Conservation (phyloP, 2,113 vertebrate genomes). For the Tragelaphus buxtoni region DNA sequence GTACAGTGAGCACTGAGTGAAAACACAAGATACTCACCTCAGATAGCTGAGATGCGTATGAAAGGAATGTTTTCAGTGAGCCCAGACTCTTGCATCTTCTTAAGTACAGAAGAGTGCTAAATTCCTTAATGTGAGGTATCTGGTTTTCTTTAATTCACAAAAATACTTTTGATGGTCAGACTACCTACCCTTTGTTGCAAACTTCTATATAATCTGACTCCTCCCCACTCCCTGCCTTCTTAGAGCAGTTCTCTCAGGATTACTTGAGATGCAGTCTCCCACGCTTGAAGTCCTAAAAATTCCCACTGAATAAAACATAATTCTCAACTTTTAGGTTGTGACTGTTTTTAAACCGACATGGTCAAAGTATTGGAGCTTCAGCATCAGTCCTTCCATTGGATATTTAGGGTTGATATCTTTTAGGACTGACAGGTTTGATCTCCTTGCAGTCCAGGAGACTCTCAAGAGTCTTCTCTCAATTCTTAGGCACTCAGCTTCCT, state of each 20-base stretch:
- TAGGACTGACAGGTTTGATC: background rate
- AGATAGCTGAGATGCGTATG: background rate
- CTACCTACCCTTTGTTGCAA: background rate
- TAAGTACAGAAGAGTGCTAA: background rate
- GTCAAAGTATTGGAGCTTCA: background rate
- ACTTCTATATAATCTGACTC: background rate
- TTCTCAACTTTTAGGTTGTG: background rate
- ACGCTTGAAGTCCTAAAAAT: background rate
- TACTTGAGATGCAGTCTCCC: background rate
- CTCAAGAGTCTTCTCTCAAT: background rate
- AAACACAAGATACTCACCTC: background rate
- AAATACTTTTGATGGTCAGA: background rate
- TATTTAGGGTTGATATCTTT: background rate
- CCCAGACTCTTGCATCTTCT: background rate
- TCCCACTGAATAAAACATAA: background rate
- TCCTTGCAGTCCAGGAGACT: background rate
- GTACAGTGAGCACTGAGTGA: background rate
- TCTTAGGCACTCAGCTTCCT: background rate
- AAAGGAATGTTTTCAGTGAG: background rate
- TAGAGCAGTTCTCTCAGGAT: background rate
- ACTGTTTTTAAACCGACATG: background rate
- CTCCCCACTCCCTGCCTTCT: background rate
- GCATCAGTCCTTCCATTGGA: background rate
- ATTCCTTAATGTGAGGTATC: background rate
- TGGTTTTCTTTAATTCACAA: background rate